Evolutionary conservation across 2,888 invertebrate species (phyloP).

Genomic region (Amiota minor): DNA sequence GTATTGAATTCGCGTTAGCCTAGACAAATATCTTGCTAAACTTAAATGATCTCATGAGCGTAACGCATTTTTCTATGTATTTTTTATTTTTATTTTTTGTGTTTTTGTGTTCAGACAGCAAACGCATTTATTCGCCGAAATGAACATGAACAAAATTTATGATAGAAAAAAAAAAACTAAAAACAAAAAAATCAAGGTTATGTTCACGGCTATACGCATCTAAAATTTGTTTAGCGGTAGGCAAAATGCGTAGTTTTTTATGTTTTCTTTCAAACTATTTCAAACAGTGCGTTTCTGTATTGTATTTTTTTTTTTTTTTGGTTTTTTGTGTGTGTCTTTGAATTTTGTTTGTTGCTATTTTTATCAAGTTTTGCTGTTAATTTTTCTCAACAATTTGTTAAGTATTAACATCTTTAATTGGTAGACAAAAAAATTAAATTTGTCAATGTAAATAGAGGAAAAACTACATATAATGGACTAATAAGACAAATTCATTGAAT

Average conservation of each 20-base stretch:
- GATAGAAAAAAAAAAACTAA: constrained; percentile 35
- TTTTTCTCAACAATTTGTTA: not conserved
- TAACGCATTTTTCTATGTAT: constrained; percentile 55
- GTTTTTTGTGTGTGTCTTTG: constrained; percentile 34
- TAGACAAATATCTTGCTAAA: not conserved
- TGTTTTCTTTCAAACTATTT: constrained; percentile 30
- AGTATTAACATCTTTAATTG: not conserved
- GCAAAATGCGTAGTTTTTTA: constrained; percentile 41
- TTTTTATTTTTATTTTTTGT: constrained; percentile 16
- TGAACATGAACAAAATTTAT: constrained; percentile 43
- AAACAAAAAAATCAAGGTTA: constrained; percentile 68
- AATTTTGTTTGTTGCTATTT: constrained; percentile 31
- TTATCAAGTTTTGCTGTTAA: constrained; percentile 10
- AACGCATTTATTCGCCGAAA: constrained; percentile 52
- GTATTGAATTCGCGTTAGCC: not conserved
- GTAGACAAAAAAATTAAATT: too few species aligned
- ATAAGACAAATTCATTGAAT: too few species aligned
- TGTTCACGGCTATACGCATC: constrained; percentile 69
- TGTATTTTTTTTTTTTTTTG: constrained; percentile 36
- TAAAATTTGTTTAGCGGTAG: constrained; percentile 36
- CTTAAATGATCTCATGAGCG: constrained; percentile 49
- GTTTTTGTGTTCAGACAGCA: constrained; percentile 15
- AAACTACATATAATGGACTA: too few species aligned
- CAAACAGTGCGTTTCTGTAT: constrained; percentile 26
- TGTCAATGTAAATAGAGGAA: too few species aligned